phyloP scores from a whole-genome alignment of 2,888 invertebrate genomes.

The Pheosia gnoma region DNA sequence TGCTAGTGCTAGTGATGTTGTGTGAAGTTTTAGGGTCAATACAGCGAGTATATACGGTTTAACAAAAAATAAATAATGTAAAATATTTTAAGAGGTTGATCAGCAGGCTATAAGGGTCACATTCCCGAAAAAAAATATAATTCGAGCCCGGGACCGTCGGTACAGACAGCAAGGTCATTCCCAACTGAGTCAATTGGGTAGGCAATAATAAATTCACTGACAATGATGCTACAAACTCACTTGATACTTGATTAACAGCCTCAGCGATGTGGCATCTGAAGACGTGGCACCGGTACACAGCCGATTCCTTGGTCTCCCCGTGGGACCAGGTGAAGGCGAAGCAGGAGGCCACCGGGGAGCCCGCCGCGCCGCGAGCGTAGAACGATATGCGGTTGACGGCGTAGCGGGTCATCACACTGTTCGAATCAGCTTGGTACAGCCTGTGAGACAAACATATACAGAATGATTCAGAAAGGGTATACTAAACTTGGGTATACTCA shows the following conservation, averaged over 20 bases:
- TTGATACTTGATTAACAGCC: slow-evolving; percentile 92
- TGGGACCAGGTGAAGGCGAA: slow-evolving; percentile 99
- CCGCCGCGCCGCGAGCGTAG: slow-evolving; percentile 95
- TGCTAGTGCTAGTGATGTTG: neutral
- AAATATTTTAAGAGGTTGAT: no score
- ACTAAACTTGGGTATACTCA: no score
- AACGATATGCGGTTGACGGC: slow-evolving; percentile 96
- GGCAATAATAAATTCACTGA: no score
- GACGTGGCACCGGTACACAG: slow-evolving; percentile 98
- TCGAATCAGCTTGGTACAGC: slow-evolving; percentile 92
- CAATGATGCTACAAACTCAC: slow-evolving; percentile 67
- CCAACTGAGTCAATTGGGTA: no score
- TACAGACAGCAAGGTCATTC: no score
- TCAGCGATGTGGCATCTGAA: slow-evolving; percentile 98
- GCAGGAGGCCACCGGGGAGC: slow-evolving; percentile 94
- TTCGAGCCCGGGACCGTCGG: no score
- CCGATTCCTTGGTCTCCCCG: slow-evolving; percentile 93
- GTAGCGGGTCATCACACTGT: slow-evolving; percentile 93
- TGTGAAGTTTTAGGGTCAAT: neutral
- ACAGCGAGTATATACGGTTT: neutral
- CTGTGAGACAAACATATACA: slow-evolving; percentile 69
- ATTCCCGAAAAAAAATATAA: no score
- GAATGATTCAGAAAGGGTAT: no score
- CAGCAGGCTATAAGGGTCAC: no score
- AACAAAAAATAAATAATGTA: no score